phyloP scores from a whole-genome alignment of 2,113 vertebrate species.

The Gadus chalcogrammus region DNA sequence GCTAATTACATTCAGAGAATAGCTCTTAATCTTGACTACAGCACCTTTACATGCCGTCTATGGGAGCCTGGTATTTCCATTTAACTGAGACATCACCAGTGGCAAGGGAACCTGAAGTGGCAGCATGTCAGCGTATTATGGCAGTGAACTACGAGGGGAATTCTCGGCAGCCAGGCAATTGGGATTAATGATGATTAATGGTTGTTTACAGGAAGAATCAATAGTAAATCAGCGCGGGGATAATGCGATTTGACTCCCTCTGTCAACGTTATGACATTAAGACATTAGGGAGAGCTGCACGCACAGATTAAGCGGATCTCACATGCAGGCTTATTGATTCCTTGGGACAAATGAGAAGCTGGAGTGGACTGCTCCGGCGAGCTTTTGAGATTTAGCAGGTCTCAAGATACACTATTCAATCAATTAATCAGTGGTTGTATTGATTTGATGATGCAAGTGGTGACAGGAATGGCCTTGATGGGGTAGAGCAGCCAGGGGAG shows the following conservation, averaged over 20 bases:
- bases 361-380: background rate
- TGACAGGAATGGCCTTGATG: background rate
- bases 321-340: conserved; percentile 37
- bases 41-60: no score
- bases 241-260: conserved; percentile 8
- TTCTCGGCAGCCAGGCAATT: no score
- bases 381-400: conserved; percentile 26
- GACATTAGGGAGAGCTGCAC: conserved; percentile 26
- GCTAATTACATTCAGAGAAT: no score
- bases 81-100: no score
- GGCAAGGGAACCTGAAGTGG: no score
- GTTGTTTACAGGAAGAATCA: background rate
- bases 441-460: conserved; percentile 12
- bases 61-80: no score
- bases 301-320: conserved; percentile 34
- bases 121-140: no score
- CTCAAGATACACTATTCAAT: conserved; percentile 34
- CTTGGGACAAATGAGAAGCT: background rate
- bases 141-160: background rate
- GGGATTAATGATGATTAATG: no score
- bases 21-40: no score
- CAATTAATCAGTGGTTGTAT: conserved; percentile 14
- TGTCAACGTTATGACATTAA: conserved; percentile 24
- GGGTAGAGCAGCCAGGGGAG: background rate
- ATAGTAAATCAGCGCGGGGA: background rate